A percentile compares a stretch with the other conserved stretches of the same genome.
These are phyloP conservation scores for Oreohelix idahoensis DNA, from an alignment of 1,140 invertebrate genomes.

Conservation along the genomic window DNA sequence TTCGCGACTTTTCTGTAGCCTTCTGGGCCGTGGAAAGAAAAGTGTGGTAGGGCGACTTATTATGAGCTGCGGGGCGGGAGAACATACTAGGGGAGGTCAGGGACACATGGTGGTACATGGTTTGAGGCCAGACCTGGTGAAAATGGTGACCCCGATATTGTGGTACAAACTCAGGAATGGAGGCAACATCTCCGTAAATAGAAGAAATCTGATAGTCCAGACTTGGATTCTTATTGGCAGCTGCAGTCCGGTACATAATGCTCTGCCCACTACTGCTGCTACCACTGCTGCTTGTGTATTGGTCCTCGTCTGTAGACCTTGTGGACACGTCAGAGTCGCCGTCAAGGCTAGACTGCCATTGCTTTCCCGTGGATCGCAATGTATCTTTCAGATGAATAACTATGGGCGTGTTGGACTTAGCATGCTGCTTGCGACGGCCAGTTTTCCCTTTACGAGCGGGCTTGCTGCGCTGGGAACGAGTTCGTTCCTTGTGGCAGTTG, in stretches of 20 bases:
- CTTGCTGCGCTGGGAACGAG: slow-evolving; percentile 42
- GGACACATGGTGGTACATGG: background rate
- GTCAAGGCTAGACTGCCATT: slow-evolving; percentile 56
- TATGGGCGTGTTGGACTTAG: slow-evolving; percentile 66
- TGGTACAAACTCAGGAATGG: slow-evolving; percentile 50
- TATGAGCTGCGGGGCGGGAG: background rate
- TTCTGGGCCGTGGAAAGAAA: slow-evolving; percentile 24
- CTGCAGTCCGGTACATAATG: background rate
- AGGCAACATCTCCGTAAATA: slow-evolving; percentile 39
- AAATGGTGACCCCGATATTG: slow-evolving; percentile 39
- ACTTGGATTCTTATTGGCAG: background rate
- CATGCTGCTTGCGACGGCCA: slow-evolving; percentile 50
- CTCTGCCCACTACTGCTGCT: background rate
- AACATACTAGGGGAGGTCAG: background rate
- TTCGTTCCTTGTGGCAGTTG: slow-evolving; percentile 64
- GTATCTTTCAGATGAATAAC: slow-evolving; percentile 69
- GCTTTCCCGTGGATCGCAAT: slow-evolving; percentile 49
- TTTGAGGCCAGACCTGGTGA: slow-evolving; percentile 19
- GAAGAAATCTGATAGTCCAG: background rate
- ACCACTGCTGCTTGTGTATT: background rate
- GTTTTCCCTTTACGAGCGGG: slow-evolving; percentile 50
- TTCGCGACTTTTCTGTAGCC: slow-evolving; percentile 47
- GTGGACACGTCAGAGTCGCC: slow-evolving; percentile 46
- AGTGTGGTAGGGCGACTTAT: slow-evolving; percentile 4
- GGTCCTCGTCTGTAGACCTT: slow-evolving; percentile 45